These are phyloP conservation scores for Loripinus fragilis DNA, from an alignment of 2,888 invertebrate genomes.

Conservation along the genomic window DNA sequence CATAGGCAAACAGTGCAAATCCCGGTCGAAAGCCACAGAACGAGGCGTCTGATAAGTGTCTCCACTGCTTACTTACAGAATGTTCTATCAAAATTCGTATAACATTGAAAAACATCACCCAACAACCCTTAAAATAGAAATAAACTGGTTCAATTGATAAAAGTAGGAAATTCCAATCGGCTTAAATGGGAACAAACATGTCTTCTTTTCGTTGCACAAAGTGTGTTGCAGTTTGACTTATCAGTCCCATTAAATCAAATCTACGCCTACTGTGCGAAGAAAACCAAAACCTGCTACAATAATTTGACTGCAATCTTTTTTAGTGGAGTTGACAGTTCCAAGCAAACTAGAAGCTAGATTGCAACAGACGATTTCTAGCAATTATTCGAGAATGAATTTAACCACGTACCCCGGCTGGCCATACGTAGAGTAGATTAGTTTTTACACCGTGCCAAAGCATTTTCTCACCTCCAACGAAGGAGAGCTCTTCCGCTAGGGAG, in stretches of 20 bases:
- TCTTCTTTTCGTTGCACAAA: too few relatives aligned
- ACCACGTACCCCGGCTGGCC: slow-evolving; percentile 61
- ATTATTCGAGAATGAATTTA: slow-evolving; percentile 63
- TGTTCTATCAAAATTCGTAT: too few relatives aligned
- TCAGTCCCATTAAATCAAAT: neutral
- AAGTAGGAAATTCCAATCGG: too few relatives aligned
- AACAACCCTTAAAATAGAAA: too few relatives aligned
- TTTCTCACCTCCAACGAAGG: slow-evolving; percentile 58
- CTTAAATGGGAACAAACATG: too few relatives aligned
- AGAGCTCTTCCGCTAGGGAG: slow-evolving; percentile 58
- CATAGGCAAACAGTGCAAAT: too few relatives aligned
- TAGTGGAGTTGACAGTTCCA: slow-evolving; percentile 59
- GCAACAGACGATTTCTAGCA: slow-evolving; percentile 53
- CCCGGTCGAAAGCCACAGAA: too few relatives aligned
- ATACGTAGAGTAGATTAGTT: slow-evolving; percentile 59
- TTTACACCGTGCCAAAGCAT: slow-evolving; percentile 62
- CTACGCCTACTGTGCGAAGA: neutral
- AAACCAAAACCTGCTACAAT: slow-evolving; percentile 16
- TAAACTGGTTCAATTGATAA: too few relatives aligned
- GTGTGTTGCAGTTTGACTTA: neutral
- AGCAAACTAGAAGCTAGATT: slow-evolving; percentile 54
- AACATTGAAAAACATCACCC: too few relatives aligned
- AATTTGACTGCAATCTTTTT: slow-evolving; percentile 58
- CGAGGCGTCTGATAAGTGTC: too few relatives aligned
- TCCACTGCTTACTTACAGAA: too few relatives aligned